Evolutionary conservation across 2,113 vertebrate species (phyloP), one percentile per base, ranked within the genome.

Genomic region (Orthonyx spaldingii): DNA sequence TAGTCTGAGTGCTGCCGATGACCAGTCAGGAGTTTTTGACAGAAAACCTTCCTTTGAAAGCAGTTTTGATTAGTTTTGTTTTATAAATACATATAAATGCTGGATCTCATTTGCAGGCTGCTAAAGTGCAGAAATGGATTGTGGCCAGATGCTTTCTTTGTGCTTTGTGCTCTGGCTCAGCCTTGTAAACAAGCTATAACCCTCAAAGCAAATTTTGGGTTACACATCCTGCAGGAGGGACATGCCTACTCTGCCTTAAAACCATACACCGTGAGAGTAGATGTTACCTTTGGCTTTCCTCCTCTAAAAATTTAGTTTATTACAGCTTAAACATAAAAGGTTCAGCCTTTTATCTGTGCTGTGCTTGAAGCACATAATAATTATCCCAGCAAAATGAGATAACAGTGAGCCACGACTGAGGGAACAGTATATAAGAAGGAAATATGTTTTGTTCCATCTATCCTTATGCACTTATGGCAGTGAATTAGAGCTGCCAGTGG

Each of bases 1-100:
- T 20, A 52, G 21, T 6, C 27, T 49, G n/a, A 37, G 13, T 76
- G 52, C 41, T 93, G 52, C 27, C 82, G 77, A 1, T 68, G 65
- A 84, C 41, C n/a, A 28, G 28, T 33, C 16, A 55, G 75, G 50
- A 56, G 28, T 16, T 76, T 82, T 90, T 9, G 3, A 78, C 12
- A 76, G 39, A 79, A 91, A 84, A 46, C 16, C 46, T 86, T 47
- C 35, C 11, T 69, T 80, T 91, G 49, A 74, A 94, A 86, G 33
- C 33, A 65, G 20, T 72, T 93, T 49, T 68, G 33, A 71, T 93
- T 49, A 35, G 47, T 94, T 94, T 89, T 88, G 41, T 20, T 89
- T 68, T 57, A 53, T 39, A 53, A 53, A 61, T 53, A 24, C 13
- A 11, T 61, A 46, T 11, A 39, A 60, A 46, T 53, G 46, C 27